Evolutionary conservation across 1,140 invertebrate species (phyloP), one percentile per base, ranked within the genome.

Genomic region (Polyergus mexicanus): DNA sequence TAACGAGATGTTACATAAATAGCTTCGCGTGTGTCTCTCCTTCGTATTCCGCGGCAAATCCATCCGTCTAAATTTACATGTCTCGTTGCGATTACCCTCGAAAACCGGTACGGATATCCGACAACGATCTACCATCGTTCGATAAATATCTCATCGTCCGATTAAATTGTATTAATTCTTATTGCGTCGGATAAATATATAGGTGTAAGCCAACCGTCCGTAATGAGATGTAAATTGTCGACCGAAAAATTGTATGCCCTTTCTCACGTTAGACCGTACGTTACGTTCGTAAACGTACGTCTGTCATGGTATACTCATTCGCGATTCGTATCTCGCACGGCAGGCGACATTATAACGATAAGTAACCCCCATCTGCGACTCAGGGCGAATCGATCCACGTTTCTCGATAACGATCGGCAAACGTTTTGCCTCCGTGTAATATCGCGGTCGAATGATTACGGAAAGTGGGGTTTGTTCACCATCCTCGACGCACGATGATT

Each of bases 1-100:
- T 74, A 83, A 83, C 56, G 78, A 56, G 38, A 62, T 54, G 38
- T 83, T 83, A 83, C 68, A 38, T 83, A 83, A 83, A 25, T 32
- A 44, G 35, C 68, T 22, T 62, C 19, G 78, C 68, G 68, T 47
- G 68, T 28, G n/a, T 72, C 54, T 72, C 54, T 72, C 38, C 54
- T 72, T 83, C 78, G 28, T 74, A 72, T 72, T 54, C 25, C 51
- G 28, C 25, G 35, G 68, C n/a, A 47, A 74, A 35, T 44, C 32
- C 38, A 71, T 60, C 19, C 68, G 54, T 44, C 54, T 58, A 44
- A 72, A 60, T 74, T 38, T 25, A 22, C 25, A 35, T 54, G 25
- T 72, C 25, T 44, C 19, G 35, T 19, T 25, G 51, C 54, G 38
- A 68, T 68, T 44, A n/a, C 5, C 28, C 22, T 51, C 22, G 22